These are phyloP conservation scores for Heliconius hermathena DNA, from an alignment of 1,140 invertebrate genomes.

Conservation along the genomic window DNA sequence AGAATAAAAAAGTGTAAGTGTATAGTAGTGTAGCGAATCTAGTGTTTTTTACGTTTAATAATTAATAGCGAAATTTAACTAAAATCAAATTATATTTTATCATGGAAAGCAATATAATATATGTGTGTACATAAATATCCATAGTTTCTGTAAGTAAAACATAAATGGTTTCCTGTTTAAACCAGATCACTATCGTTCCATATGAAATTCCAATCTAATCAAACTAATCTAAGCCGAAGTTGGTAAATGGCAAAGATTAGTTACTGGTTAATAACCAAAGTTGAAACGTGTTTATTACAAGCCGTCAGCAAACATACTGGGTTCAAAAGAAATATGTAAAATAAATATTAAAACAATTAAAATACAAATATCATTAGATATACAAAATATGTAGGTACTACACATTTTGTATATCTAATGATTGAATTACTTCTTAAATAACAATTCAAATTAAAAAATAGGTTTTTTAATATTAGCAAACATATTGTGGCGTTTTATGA, in stretches of 20 bases:
- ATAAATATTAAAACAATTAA: background rate
- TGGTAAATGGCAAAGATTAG: background rate
- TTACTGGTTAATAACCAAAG: background rate
- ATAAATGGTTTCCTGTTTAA: background rate
- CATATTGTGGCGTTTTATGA: too few species aligned
- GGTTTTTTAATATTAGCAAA: too few species aligned
- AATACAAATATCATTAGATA: background rate
- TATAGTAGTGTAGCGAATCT: too few species aligned
- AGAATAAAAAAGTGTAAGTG: too few species aligned
- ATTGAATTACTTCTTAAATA: too few species aligned
- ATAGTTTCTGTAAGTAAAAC: background rate
- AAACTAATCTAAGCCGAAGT: slow-evolving; percentile 7
- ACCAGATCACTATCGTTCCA: background rate
- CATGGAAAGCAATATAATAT: background rate
- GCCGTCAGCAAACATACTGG: background rate
- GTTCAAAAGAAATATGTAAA: background rate
- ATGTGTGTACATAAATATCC: too few species aligned
- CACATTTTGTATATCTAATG: too few species aligned
- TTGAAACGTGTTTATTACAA: background rate
- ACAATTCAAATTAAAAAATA: too few species aligned
- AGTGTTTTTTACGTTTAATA: too few species aligned
- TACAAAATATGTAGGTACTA: background rate
- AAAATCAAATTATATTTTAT: too few species aligned
- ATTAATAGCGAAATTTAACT: too few species aligned
- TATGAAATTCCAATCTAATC: slow-evolving; percentile 3